Evolutionary conservation across 53 echinoderm and acorn worm genomes (phyloP), one percentile per base, ranked within the genome.

Genomic region (Antedon mediterranea): DNA sequence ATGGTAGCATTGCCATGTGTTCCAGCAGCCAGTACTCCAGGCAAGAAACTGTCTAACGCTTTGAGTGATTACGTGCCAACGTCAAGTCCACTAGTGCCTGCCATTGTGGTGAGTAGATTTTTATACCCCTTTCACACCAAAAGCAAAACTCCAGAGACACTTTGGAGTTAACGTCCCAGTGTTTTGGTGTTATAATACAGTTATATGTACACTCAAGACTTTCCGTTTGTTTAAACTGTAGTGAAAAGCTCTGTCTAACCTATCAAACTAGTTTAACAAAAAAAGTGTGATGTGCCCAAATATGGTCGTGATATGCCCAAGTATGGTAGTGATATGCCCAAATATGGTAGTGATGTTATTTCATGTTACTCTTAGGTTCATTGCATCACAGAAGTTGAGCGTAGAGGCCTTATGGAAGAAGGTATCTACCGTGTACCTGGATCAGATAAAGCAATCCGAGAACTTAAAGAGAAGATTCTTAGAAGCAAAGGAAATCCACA

Each of bases 391-490:
- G 92, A 97, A 77, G 81, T 97, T 32, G 97, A 97, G 75, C 77
- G 81, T 26, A 74, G 97, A 34, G 97, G 97, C 0, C 42, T 97
- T 82, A 92, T 70, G 27, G 97, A 97, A 72, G 87, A 92, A 43
- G 97, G 97, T 15, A 71, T 97, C 23, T 97, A 97, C 80, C 85
- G 97, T 9, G 72, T 97, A 31, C 86, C 93, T 28, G 97, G 97
- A 57, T 84, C 92, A 75, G 97, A 97, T 28, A 81, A 84, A n/a
- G 74, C 74, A 28, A 85, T 97, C 82, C 97, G 81, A 57, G 97
- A 97, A 0, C 81, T 97, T 31, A 97, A 88, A 73, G 92, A 97
- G 71, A 86, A 79, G 43, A 75, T 92, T 13, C 44, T 92, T 72
- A 79, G 87, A 75, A 87, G 92, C 77, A 92, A 88, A 86, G 88